phyloP scores from a whole-genome alignment of 2,113 vertebrate genomes.

The Neolamprologus falcicula region DNA sequence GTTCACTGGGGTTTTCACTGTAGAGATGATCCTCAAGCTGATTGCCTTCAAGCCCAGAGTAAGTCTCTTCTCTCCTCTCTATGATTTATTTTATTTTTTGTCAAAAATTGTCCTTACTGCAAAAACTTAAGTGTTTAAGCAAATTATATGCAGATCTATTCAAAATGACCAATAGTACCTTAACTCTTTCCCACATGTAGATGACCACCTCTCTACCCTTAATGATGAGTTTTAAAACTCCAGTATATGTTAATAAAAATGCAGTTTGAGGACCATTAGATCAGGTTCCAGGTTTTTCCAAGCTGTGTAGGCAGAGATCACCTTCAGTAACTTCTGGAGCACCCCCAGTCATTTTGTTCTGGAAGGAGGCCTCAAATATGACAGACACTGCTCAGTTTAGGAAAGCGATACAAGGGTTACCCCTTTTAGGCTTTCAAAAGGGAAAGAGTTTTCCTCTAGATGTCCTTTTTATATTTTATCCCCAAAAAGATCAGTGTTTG shows the following conservation, averaged over 20 bases:
- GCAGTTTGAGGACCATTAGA: background rate
- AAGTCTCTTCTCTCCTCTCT: constrained; percentile 37
- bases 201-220: background rate
- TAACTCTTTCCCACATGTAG: background rate
- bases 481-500: background rate
- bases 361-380: background rate
- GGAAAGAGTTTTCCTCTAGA: background rate
- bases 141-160: background rate
- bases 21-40: constrained; percentile 97
- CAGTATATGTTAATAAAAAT: background rate
- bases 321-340: background rate
- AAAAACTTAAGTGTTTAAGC: background rate
- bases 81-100: background rate
- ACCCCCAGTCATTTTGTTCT: background rate
- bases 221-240: background rate
- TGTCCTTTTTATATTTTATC: background rate
- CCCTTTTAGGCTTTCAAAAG: background rate
- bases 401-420: background rate
- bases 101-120: background rate
- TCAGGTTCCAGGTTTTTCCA: background rate
- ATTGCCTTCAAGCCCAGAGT: constrained; percentile 98
- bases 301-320: background rate
- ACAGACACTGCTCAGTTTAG: background rate
- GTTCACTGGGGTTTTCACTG: constrained; percentile 97
- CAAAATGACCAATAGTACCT: background rate